These are phyloP conservation scores for Drosophila truncata DNA, from an alignment of 1,140 invertebrate species.

Conservation along the genomic window DNA sequence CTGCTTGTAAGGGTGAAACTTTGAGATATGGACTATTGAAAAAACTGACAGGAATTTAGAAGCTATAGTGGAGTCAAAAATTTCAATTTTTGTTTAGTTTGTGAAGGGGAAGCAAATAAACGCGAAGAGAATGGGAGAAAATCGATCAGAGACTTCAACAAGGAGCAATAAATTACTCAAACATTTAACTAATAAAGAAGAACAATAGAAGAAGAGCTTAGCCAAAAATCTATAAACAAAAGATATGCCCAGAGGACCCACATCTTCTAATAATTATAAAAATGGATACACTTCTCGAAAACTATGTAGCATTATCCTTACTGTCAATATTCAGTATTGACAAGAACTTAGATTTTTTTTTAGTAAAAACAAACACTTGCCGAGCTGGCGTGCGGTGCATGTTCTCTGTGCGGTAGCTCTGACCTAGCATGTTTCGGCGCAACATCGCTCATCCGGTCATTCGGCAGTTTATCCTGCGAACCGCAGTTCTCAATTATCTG, in stretches of 20 bases:
- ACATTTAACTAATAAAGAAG: no score
- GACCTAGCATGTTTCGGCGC: constrained; percentile 48
- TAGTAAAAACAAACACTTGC: background rate
- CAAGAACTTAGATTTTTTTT: background rate
- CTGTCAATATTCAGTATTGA: background rate
- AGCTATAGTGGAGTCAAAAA: background rate
- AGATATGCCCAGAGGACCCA: background rate
- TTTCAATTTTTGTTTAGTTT: background rate
- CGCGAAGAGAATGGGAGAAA: no score
- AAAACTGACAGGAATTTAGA: background rate
- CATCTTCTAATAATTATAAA: background rate
- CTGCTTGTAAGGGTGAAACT: background rate
- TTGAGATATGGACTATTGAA: background rate
- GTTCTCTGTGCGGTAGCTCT: constrained; percentile 5
- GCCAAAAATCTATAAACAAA: no score
- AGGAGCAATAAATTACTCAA: no score
- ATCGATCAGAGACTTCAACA: no score
- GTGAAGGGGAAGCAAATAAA: background rate
- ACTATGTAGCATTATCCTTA: background rate
- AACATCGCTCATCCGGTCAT: constrained; percentile 62
- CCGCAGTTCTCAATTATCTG: constrained; percentile 59
- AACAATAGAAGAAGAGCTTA: no score
- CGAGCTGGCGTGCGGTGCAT: background rate
- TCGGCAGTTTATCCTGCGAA: constrained; percentile 64
- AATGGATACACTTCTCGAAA: background rate